phyloP scores from a whole-genome alignment of 2,113 vertebrate species.

The Ploceus nigricollis region DNA sequence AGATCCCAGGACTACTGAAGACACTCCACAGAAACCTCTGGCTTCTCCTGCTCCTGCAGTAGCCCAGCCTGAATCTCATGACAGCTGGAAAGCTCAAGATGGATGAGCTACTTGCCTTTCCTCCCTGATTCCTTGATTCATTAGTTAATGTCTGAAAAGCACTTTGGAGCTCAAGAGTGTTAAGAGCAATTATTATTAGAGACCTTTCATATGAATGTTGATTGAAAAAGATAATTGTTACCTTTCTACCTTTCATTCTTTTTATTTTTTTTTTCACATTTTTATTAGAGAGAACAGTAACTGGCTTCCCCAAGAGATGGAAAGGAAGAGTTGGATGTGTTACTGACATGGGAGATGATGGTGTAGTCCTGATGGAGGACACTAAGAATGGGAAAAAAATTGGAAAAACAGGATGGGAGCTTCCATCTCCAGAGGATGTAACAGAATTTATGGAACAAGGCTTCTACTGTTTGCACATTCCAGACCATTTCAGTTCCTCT shows the following conservation, averaged over 20 bases:
- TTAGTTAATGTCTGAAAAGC: constrained; percentile 49
- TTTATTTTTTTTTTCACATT: neutral
- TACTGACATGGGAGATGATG: neutral
- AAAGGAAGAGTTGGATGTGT: neutral
- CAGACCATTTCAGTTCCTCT: neutral
- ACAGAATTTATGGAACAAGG: neutral
- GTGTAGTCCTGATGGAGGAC: neutral
- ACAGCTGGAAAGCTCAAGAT: neutral
- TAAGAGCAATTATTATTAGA: constrained; percentile 59
- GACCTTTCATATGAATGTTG: constrained; percentile 14
- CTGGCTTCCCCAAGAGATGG: neutral
- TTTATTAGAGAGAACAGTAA: neutral
- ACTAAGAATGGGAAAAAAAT: neutral
- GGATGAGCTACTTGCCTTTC: constrained; percentile 4
- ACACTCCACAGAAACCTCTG: neutral
- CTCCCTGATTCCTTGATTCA: constrained; percentile 11
- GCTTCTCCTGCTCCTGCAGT: neutral
- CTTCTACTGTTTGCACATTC: neutral
- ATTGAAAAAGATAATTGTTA: constrained; percentile 41
- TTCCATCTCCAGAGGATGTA: neutral
- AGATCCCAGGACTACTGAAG: neutral
- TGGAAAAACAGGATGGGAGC: neutral
- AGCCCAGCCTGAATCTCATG: neutral
- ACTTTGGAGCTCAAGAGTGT: constrained; percentile 39
- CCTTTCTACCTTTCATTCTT: neutral